A percentile compares a stretch with the other conserved stretches of the same genome.
phyloP scores from a whole-genome alignment of 1,140 invertebrate genomes.

The Cotesia chilonis region DNA sequence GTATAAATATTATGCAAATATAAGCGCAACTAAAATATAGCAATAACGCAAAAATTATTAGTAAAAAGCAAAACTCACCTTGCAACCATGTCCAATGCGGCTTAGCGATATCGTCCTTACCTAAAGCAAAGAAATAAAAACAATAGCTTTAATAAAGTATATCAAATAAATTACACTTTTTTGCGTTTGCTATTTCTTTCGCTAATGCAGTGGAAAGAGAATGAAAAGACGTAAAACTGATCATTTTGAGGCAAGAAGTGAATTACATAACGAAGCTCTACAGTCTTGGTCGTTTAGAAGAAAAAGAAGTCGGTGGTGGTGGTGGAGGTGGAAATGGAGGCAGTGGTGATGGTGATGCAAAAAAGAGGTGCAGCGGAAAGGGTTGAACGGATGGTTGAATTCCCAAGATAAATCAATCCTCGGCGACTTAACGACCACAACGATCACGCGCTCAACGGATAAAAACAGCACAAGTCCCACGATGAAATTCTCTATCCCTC shows the following conservation, averaged over 20 bases:
- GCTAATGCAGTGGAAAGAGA: constrained; percentile 26
- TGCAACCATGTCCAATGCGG: constrained; percentile 65
- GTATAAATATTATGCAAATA: constrained; percentile 16
- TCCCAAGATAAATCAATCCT: constrained; percentile 35
- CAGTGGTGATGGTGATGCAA: background rate
- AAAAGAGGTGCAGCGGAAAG: constrained; percentile 27
- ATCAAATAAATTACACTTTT: constrained; percentile 18
- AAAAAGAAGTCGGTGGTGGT: constrained; percentile 22
- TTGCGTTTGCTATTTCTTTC: constrained; percentile 21
- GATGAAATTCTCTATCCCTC: constrained; percentile 32
- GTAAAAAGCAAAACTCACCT: constrained; percentile 63
- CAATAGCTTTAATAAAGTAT: constrained; percentile 27
- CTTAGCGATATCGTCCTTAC: constrained; percentile 66
- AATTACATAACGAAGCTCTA: constrained; percentile 29
- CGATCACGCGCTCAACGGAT: constrained; percentile 19
- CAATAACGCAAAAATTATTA: constrained; percentile 40
- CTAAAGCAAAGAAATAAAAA: constrained; percentile 54
- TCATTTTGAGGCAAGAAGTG: constrained; percentile 32
- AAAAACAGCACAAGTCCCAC: constrained; percentile 24
- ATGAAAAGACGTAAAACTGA: constrained; percentile 25
- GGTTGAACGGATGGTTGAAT: constrained; percentile 37
- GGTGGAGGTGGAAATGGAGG: too few species aligned
- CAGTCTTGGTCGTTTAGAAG: constrained; percentile 28
- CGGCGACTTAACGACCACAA: constrained; percentile 34
- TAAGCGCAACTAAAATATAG: constrained; percentile 19